A percentile compares a stretch with the other conserved stretches of the same genome.
Evolutionary conservation across 2,797 vertebrate genomes (phyloP).

Genomic region (Brotula barbata): DNA sequence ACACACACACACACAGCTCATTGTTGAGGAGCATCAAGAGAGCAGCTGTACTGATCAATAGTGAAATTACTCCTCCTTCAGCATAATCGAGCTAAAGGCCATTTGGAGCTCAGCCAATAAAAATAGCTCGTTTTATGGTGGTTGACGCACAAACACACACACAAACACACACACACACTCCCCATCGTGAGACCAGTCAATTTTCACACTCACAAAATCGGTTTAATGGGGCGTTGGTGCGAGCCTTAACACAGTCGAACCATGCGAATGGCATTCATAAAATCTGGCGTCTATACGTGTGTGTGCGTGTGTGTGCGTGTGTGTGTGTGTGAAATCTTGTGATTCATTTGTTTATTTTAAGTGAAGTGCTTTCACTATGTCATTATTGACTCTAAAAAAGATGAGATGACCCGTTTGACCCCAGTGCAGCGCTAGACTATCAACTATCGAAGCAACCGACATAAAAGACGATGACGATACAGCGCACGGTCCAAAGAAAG

Average conservation of each 20-base stretch:
- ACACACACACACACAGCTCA: conserved; percentile 6
- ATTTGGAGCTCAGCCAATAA: conserved; percentile 40
- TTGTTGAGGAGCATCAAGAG: conserved; percentile 48
- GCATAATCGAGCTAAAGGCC: conserved; percentile 48
- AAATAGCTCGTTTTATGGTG: conserved; percentile 33
- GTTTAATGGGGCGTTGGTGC: conserved; percentile 25
- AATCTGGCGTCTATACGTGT: background rate
- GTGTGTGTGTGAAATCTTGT: too few relatives aligned
- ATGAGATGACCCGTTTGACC: background rate
- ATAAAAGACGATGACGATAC: background rate
- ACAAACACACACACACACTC: background rate
- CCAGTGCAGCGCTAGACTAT: background rate
- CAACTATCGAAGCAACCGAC: background rate
- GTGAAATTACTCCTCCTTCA: conserved; percentile 56
- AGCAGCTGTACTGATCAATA: conserved; percentile 59
- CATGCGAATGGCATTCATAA: background rate
- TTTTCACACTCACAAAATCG: conserved; percentile 32
- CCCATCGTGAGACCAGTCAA: conserved; percentile 44
- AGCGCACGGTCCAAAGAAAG: background rate
- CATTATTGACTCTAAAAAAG: background rate
- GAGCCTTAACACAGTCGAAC: conserved; percentile 7
- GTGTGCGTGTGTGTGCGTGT: background rate
- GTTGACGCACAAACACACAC: conserved; percentile 11
- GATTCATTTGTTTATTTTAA: background rate
- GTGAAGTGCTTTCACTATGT: background rate